Evolutionary conservation across 2,888 invertebrate genomes (phyloP).

Genomic region (Lydus trimaculatus): DNA sequence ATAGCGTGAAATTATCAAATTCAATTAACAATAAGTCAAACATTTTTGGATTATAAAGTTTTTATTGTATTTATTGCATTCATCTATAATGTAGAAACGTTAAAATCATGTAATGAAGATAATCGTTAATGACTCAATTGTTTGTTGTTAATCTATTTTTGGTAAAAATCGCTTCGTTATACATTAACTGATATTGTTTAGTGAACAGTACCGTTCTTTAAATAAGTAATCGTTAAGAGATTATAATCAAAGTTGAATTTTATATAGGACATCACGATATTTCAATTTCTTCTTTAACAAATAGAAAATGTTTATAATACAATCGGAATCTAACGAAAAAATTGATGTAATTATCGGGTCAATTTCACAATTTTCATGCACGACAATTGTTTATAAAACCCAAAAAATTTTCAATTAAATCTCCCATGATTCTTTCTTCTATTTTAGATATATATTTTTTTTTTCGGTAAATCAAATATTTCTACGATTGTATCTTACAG

Average conservation of each 20-base stretch:
- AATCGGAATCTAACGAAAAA: not conserved
- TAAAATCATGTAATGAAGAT: not conserved
- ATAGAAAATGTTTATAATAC: constrained; percentile 5
- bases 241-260: constrained; percentile 1
- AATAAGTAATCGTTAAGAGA: constrained; percentile 7
- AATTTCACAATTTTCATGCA: constrained; percentile 8
- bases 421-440: not conserved
- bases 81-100: not conserved
- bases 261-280: constrained; percentile 9
- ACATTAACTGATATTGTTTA: constrained; percentile 1
- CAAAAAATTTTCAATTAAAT: not conserved
- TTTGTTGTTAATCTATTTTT: not conserved
- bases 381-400: not conserved
- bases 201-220: constrained; percentile 5
- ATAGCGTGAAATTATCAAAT: not conserved
- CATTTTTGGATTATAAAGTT: not conserved
- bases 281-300: constrained; percentile 7
- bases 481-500: constrained; percentile 6
- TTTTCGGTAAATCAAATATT: not conserved
- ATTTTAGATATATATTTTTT: too few species aligned
- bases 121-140: constrained; percentile 1
- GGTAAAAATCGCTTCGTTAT: constrained; percentile 1
- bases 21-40: not conserved
- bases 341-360: not conserved
- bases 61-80: not conserved